Evolutionary conservation across 2,797 vertebrate genomes (phyloP).

Genomic region (Borostomias antarcticus): DNA sequence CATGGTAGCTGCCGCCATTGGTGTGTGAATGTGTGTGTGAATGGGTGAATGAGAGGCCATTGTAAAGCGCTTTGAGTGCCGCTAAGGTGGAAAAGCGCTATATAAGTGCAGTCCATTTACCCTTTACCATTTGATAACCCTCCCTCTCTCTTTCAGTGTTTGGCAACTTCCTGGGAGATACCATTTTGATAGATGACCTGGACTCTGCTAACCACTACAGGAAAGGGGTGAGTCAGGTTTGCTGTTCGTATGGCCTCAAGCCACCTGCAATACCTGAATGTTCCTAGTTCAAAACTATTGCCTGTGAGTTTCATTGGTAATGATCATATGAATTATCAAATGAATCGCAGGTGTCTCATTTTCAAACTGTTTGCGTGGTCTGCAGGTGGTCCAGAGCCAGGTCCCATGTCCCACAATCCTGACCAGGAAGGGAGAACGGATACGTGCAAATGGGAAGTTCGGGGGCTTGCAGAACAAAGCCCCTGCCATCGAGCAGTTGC

Average conservation of each 20-base stretch:
- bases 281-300: neutral
- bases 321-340: neutral
- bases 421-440: conserved; percentile 86
- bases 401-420: conserved; percentile 86
- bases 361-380: neutral
- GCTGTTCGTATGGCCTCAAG: conserved; percentile 38
- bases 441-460: conserved; percentile 87
- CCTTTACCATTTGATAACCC: no score
- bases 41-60: no score
- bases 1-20: no score
- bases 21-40: no score
- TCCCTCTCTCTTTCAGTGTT: conserved; percentile 81
- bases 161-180: conserved; percentile 84
- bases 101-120: no score
- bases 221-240: conserved; percentile 75
- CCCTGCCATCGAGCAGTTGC: conserved; percentile 75
- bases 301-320: neutral
- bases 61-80: no score
- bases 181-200: conserved; percentile 91
- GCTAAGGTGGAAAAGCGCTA: no score
- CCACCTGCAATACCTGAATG: neutral
- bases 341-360: no score
- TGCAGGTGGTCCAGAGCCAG: conserved; percentile 79
- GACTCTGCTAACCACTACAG: conserved; percentile 88
- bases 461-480: conserved; percentile 91